Base-by-base conservation (phyloP, 2,888 invertebrate species). In the Mythimna loreyi region DNA sequence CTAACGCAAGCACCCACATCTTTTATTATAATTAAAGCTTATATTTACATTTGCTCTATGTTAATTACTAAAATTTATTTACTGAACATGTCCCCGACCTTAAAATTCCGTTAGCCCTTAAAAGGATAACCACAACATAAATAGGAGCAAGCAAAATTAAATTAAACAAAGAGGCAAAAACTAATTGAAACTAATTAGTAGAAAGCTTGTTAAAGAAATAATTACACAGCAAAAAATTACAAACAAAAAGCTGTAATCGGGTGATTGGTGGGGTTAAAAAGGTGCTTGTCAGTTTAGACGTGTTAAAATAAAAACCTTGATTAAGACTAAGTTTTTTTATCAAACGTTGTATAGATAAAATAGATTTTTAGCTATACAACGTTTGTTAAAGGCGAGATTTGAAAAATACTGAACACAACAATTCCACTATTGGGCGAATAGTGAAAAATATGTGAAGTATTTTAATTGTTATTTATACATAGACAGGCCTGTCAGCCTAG, bases 181-280 rank as follows among this genome's bases (percentile, higher is more conserved):
- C 80, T 64, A 64, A 79, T 73, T 80, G 45, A 50, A 79, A 78
- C 62, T 50, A 75, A 80, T 80, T 76, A 65, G 59, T 55, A 21
- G 1, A 62, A 62, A 53, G 50, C 53, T 52, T 62, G 53, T 66
- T 75, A 61, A 56, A 75, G 60, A 65, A 25, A 72, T 16, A 60
- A 65, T 63, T 33, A 62, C 47, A 49, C 23, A 59, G 55, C 62
- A 63, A 65, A 71, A 70, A 62, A 40, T 23, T 33, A 61, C 64
- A 50, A 75, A 53, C 9, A 33, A 33, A 36, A 36, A 81, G n/a
- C 11, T 73, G 64, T 72, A 80, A 70, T 77, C 28, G 47, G 30
- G 65, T 73, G 78, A 80, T 69, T 66, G 36, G 59, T 56, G 13
- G 45, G 30, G 9, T 9, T 33, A 36, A 64, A 56, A 9, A 3